Base-by-base conservation (phyloP, 2,888 invertebrate species). In the Tubulanus polymorphus region DNA sequence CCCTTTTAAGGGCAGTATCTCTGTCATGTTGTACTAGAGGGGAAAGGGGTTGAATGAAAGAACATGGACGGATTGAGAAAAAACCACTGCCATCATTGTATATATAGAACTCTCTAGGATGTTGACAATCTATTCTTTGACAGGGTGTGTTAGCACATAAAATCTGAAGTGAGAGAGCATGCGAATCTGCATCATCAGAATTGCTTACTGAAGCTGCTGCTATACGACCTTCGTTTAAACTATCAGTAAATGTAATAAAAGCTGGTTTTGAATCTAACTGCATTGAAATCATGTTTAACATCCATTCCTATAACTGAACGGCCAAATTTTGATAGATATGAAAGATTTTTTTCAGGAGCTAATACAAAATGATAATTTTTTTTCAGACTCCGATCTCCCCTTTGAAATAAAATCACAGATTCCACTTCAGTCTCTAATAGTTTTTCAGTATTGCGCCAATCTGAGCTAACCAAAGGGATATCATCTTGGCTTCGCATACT, bases 1-100 rank as follows among this genome's bases (percentile, higher is more conserved):
- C 53, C 46, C 15, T 26, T 29, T 26, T 48, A 26, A 47, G 46
- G 8, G 53, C 27, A 48, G 6, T 12, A 30, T 48, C 48, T 27
- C 48, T 53, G 48, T 53, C 53, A 48, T 53, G 53, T 25, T 53
- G 53, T 6, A 53, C 35, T 12, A 15, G 32, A 29, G 53, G 53
- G 18, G n/a, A 26, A 23, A 53, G 15, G 6, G 53, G 47, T 2
- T 29, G 15, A 15, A 6, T 12, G 6, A 49, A 8, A 28, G 41
- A 2, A 48, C 53, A 53, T 18, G 46, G 29, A 25, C 47, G n/a
- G n/a, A 49, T 28, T 6, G n/a, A 2, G 23, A 53, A 28, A 20
- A 53, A 53, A n/a, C 53, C 53, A 48, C 48, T 48, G n/a, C 23
- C 18, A 18, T 53, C 53, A 48, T 53, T 48, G 48, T 48, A 53